These are phyloP conservation scores for Philaenus spumarius DNA, from an alignment of 1,140 invertebrate species.

Conservation along the genomic window DNA sequence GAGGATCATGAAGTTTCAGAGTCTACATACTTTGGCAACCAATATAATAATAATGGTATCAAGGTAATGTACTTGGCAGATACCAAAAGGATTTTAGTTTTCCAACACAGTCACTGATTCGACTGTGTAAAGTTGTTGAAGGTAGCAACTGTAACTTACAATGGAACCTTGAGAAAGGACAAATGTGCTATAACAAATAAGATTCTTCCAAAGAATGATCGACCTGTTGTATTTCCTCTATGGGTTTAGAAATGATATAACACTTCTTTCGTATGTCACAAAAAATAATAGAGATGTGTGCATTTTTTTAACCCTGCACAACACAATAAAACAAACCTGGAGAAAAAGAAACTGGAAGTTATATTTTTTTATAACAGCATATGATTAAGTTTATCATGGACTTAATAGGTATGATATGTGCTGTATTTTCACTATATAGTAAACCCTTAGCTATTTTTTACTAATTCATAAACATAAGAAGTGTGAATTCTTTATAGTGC, in stretches of 20 bases:
- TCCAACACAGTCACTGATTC: slow-evolving; percentile 30
- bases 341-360: slow-evolving; percentile 29
- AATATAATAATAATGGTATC: slow-evolving; percentile 35
- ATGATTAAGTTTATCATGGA: slow-evolving; percentile 4
- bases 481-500: slow-evolving; percentile 22
- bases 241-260: slow-evolving; percentile 30
- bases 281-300: slow-evolving; percentile 32
- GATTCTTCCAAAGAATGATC: slow-evolving; percentile 22
- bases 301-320: slow-evolving; percentile 31
- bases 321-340: slow-evolving; percentile 17
- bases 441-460: slow-evolving; percentile 34
- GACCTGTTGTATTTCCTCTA: background rate
- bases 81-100: slow-evolving; percentile 21
- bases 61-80: slow-evolving; percentile 14
- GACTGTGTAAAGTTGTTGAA: slow-evolving; percentile 32
- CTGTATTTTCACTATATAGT: slow-evolving; percentile 25
- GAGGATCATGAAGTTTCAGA: slow-evolving; percentile 37
- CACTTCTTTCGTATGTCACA: slow-evolving; percentile 29
- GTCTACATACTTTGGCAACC: slow-evolving; percentile 44
- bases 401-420: background rate
- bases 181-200: slow-evolving; percentile 36
- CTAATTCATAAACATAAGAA: slow-evolving; percentile 22
- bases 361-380: slow-evolving; percentile 11
- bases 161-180: slow-evolving; percentile 29
- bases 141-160: slow-evolving; percentile 29